These are phyloP conservation scores for Panopea generosa DNA, from an alignment of 2,888 invertebrate species.

Conservation along the genomic window DNA sequence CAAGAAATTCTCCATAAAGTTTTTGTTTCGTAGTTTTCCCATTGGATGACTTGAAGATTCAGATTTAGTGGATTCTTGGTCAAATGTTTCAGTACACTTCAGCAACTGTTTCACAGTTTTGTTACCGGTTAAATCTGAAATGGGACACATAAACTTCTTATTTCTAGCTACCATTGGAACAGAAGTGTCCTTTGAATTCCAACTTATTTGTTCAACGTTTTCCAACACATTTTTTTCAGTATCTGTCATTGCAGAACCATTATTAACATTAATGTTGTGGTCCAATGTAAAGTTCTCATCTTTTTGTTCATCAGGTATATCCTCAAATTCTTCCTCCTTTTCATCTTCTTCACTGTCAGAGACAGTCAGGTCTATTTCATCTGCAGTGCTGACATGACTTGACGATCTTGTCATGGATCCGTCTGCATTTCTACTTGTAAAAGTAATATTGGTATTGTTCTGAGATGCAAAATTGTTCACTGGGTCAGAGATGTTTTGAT, in stretches of 20 bases:
- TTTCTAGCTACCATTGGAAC: slow-evolving; percentile 21
- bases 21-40: slow-evolving; percentile 20
- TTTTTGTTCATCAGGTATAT: background rate
- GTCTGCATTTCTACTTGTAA: no score
- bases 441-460: no score
- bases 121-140: slow-evolving; percentile 9
- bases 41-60: no score
- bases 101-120: slow-evolving; percentile 28
- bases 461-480: no score
- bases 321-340: background rate
- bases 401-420: no score
- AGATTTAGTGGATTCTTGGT: no score
- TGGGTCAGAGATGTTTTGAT: no score
- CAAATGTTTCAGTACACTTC: slow-evolving; percentile 18
- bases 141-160: slow-evolving; percentile 17
- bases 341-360: background rate
- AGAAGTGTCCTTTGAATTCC: background rate
- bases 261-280: no score
- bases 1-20: slow-evolving; percentile 32
- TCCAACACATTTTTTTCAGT: no score
- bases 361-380: background rate
- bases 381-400: no score
- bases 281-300: background rate
- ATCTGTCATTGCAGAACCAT: no score
- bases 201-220: no score